Conservation (phyloP, 1,140 invertebrate genomes). For the Bathynomus jamesi region DNA sequence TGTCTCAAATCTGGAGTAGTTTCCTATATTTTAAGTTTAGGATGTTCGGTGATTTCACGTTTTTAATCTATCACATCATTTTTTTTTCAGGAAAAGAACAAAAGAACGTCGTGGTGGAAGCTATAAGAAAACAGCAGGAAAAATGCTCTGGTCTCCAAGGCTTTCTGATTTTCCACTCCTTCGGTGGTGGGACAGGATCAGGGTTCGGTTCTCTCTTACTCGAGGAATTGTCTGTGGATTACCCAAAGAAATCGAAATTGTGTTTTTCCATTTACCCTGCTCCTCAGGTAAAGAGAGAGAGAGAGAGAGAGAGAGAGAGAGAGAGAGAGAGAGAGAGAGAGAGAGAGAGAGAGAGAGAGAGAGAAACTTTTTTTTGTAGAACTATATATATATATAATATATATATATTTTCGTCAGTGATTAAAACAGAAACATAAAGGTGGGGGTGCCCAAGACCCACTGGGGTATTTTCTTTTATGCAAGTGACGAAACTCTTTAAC, state of each 20-base stretch:
- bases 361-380: too few species aligned
- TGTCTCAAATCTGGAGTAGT: not conserved
- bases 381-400: too few species aligned
- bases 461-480: too few species aligned
- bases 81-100: conserved; percentile 58
- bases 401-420: not conserved
- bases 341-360: too few species aligned
- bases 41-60: not conserved
- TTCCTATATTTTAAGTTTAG: not conserved
- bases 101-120: conserved; percentile 66
- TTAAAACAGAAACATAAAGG: not conserved
- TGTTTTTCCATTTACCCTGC: conserved; percentile 72
- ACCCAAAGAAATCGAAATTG: conserved; percentile 55
- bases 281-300: conserved; percentile 54
- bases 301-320: not conserved
- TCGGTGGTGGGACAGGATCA: too few species aligned
- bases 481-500: too few species aligned
- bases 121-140: conserved; percentile 57
- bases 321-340: not conserved
- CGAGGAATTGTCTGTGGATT: conserved; percentile 23
- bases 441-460: too few species aligned
- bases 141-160: conserved; percentile 54
- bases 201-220: conserved; percentile 27
- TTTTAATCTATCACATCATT: not conserved
- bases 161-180: conserved; percentile 49